phyloP scores from a whole-genome alignment of 64 coral and sea anemone species.

The Porites australiensis region DNA sequence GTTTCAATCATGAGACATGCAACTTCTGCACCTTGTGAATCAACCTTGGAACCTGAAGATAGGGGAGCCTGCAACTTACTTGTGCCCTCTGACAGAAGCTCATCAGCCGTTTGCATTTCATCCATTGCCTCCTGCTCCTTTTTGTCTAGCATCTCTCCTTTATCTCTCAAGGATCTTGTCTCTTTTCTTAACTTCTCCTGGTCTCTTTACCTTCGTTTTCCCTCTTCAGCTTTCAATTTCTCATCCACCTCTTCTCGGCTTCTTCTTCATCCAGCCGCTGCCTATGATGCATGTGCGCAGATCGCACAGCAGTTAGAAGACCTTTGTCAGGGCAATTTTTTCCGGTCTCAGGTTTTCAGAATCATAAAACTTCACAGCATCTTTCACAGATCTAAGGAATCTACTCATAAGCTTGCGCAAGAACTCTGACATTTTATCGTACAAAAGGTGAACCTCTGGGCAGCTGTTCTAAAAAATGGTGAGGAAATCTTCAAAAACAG shows the following conservation, averaged over 20 bases:
- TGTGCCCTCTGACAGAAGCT: constrained; percentile 2
- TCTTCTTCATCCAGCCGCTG: constrained; percentile 60
- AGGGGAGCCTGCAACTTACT: constrained; percentile 13
- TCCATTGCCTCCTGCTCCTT: constrained; percentile 77
- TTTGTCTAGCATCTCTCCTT: constrained; percentile 63
- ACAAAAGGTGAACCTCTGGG: constrained; percentile 63
- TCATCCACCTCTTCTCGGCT: constrained; percentile 60
- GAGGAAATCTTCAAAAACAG: constrained; percentile 80
- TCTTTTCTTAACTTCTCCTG: constrained; percentile 64
- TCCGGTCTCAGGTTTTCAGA: constrained; percentile 39
- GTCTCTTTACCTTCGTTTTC: constrained; percentile 62
- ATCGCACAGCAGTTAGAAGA: constrained; percentile 50
- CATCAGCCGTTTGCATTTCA: constrained; percentile 26
- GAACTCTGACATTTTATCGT: constrained; percentile 67
- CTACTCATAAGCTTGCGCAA: constrained; percentile 66
- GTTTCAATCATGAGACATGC: constrained; percentile 69
- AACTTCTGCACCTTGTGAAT: constrained; percentile 56
- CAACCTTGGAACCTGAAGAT: constrained; percentile 51
- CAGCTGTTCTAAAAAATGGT: constrained; percentile 67
- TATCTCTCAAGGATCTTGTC: constrained; percentile 69
- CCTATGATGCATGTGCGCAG: constrained; percentile 43
- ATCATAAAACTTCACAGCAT: constrained; percentile 56
- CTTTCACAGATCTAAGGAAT: constrained; percentile 51
- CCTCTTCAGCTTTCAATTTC: constrained; percentile 64
- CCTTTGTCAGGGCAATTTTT: constrained; percentile 44